Evolutionary conservation across 64 coral and sea anemone species (phyloP).

Genomic region (Exaiptasia diaphana): DNA sequence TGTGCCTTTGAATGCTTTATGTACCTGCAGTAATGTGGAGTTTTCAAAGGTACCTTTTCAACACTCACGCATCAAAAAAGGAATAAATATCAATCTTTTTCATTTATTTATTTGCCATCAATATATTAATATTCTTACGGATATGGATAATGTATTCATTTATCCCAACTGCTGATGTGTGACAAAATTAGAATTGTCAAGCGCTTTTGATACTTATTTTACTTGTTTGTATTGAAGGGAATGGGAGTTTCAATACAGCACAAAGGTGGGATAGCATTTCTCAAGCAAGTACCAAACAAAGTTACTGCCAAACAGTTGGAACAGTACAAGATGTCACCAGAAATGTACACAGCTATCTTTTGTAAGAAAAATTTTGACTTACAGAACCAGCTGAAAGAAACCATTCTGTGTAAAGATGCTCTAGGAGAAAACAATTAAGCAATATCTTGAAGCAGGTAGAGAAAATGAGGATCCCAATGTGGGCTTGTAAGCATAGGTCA

Average conservation of each 20-base stretch:
- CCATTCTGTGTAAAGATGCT: conserved; percentile 3
- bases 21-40: too few relatives aligned
- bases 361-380: conserved; percentile 33
- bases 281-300: conserved; percentile 3
- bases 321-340: not conserved
- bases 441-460: not conserved
- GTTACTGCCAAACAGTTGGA: not conserved
- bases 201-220: not conserved
- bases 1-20: too few relatives aligned
- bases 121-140: too few relatives aligned
- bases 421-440: not conserved
- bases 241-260: not conserved
- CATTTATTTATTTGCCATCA: too few relatives aligned
- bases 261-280: not conserved
- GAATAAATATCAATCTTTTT: too few relatives aligned
- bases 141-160: too few relatives aligned
- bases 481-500: too few relatives aligned
- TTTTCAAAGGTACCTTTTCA: too few relatives aligned
- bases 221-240: too few relatives aligned
- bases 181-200: not conserved
- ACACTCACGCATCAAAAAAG: too few relatives aligned
- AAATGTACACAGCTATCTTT: conserved; percentile 8
- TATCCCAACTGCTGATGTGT: too few relatives aligned
- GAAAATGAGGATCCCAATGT: not conserved
- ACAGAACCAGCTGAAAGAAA: not conserved